Evolutionary conservation across 2,113 vertebrate genomes (phyloP), one percentile per base, ranked within the genome.

Genomic region (Syngnathus typhle): DNA sequence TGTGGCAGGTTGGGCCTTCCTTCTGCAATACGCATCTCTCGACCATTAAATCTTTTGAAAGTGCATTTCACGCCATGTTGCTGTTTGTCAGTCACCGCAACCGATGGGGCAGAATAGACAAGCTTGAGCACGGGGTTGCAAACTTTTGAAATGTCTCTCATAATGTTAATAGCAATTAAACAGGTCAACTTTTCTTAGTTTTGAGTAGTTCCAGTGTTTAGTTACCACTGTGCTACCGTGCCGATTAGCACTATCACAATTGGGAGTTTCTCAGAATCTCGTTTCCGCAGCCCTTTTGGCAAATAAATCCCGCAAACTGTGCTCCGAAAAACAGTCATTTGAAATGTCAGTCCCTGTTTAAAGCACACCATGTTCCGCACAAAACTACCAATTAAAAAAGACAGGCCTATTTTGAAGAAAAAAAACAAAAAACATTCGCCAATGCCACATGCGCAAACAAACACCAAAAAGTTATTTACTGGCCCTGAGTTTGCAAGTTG

Each of bases 21-120:
- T 43, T 15, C 67, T 43, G 64, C 83, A 87, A 86, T 85, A 79
- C 71, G 11, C 85, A 81, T 84, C 75, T 68, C 60, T 67, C 13
- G 49, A 60, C 72, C 80, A 64, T 82, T 70, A 75, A 61, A 43
- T 1, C 39, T 43, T 41, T 21, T 74, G 41, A 78, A 43, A 71
- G 65, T 66, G 69, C 9, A 51, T 65, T 70, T 79, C 44, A 72
- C 74, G 64, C 62, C 54, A 43, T 58, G 55, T 41, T 19, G 46
- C 46, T 18, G 46, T 49, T 21, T 55, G 11, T 55, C 54, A 43
- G 4, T 43, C 27, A 32, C 27, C 27, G 3, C 27, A 32, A 32
- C 27, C 3, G 27, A 32, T 32, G 27, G 27, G 27, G 27, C 27
- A 32, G 27, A 32, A 32, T 32, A 32, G 27, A 3, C 27, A 32